phyloP scores from a whole-genome alignment of 2,888 invertebrate genomes.

The Sarcophaga carnaria region DNA sequence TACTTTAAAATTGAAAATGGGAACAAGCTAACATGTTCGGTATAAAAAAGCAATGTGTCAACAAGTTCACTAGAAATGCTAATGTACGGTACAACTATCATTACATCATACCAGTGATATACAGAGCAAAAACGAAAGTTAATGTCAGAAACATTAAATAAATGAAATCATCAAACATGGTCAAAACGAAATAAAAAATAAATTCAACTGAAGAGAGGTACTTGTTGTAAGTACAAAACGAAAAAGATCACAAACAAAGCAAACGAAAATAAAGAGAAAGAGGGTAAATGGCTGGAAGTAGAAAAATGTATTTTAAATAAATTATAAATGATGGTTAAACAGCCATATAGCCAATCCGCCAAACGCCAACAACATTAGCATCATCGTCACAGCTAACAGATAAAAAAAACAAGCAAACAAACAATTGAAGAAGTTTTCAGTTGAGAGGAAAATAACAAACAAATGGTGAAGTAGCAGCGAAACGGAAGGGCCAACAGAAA shows the following conservation, averaged over 20 bases:
- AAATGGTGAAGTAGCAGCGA: too few species aligned
- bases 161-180: constrained; percentile 20
- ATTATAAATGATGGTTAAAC: constrained; percentile 31
- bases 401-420: constrained; percentile 8
- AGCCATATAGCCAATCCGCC: neutral
- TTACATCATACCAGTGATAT: neutral
- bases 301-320: constrained; percentile 43
- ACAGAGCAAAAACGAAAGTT: constrained; percentile 19
- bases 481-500: too few species aligned
- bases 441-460: neutral
- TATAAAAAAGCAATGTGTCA: too few species aligned
- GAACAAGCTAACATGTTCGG: too few species aligned
- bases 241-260: constrained; percentile 14
- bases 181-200: neutral
- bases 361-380: constrained; percentile 34
- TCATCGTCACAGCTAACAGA: neutral
- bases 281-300: neutral
- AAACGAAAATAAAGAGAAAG: neutral
- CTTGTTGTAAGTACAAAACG: constrained; percentile 42
- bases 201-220: constrained; percentile 15
- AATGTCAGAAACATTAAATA: constrained; percentile 52
- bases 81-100: too few species aligned
- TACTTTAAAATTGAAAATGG: too few species aligned
- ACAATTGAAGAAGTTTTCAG: neutral
- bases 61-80: too few species aligned